Conservation (phyloP, 2,113 vertebrate species). For the Patagioenas fasciata region DNA sequence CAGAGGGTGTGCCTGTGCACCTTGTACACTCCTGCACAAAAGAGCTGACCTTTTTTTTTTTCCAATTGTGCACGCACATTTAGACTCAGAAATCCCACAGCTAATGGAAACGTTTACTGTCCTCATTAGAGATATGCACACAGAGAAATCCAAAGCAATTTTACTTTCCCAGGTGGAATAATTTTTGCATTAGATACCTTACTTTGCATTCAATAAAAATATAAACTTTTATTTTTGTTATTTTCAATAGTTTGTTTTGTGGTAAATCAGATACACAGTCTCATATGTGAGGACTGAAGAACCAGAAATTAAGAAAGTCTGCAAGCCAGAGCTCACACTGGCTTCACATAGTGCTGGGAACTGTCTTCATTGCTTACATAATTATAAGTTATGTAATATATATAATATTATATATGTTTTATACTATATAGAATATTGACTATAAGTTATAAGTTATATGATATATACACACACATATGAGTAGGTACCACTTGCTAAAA, state of each 20-base stretch:
- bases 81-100: background rate
- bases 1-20: background rate
- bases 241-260: background rate
- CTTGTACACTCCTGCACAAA: background rate
- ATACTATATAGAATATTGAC: no score
- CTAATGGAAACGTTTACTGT: background rate
- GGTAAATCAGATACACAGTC: background rate
- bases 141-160: background rate
- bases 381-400: background rate
- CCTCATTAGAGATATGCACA: background rate
- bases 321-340: background rate
- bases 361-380: background rate
- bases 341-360: background rate
- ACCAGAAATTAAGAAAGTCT: background rate
- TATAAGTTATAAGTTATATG: background rate
- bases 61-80: accelerated
- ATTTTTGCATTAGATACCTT: background rate
- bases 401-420: no score
- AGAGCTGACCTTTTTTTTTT: background rate
- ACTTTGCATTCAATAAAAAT: background rate
- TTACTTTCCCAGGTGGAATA: background rate
- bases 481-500: background rate
- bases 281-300: background rate
- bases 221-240: background rate
- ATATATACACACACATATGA: background rate